A percentile compares a stretch with the other conserved stretches of the same genome.
Evolutionary conservation across 2,113 vertebrate genomes (phyloP).

Genomic region (Otis tarda): DNA sequence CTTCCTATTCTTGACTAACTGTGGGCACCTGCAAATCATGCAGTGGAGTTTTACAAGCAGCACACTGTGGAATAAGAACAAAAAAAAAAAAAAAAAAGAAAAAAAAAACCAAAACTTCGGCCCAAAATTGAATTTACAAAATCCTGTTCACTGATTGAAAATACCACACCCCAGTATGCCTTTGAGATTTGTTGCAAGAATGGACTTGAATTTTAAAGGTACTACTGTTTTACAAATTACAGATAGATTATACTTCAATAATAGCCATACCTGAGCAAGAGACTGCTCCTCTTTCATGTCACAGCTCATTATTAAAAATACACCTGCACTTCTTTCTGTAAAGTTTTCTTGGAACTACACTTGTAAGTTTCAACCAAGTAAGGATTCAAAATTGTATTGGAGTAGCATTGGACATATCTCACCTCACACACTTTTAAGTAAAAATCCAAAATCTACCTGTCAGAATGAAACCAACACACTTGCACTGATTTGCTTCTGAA

Average conservation of each 20-base stretch:
- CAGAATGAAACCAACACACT: not conserved
- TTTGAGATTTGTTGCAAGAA: not conserved
- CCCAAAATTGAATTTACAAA: not conserved
- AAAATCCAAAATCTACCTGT: not conserved
- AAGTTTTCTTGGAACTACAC: not conserved
- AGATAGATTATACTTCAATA: not conserved
- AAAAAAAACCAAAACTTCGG: not conserved
- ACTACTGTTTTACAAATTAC: not conserved
- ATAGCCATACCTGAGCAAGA: not conserved
- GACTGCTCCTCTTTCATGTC: not conserved
- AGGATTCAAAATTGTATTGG: not conserved
- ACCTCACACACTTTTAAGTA: not conserved
- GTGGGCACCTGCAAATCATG: not conserved
- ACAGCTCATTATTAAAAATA: not conserved
- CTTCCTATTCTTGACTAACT: not conserved
- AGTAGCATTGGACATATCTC: not conserved
- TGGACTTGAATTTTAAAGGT: not conserved
- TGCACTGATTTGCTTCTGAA: not conserved
- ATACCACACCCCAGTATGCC: not conserved
- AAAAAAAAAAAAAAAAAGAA: too few relatives aligned
- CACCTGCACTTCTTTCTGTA: not conserved
- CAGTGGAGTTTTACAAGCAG: not conserved
- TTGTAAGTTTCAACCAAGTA: not conserved
- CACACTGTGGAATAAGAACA: not conserved
- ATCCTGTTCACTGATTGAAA: not conserved